Conservation (phyloP, 1,140 invertebrate species). For the Antheraea mylitta region DNA sequence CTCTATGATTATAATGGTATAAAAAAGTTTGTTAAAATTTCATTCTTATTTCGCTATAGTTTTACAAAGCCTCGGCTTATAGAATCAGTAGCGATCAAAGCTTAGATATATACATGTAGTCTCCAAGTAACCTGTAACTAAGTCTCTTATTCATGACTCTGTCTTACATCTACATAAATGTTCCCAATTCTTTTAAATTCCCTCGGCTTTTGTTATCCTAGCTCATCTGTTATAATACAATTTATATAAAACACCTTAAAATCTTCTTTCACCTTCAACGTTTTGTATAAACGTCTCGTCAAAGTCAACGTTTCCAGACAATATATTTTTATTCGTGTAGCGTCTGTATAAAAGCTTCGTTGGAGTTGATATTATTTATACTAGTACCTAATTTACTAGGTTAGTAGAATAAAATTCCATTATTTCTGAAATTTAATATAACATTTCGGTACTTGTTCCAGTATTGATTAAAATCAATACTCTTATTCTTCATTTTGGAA, state of each 20-base stretch:
- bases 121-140: background rate
- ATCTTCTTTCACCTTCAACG: background rate
- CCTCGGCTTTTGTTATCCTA: background rate
- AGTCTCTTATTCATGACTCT: background rate
- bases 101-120: background rate
- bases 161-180: background rate
- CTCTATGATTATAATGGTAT: too few relatives aligned
- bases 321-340: conserved; percentile 1
- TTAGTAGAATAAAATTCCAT: too few relatives aligned
- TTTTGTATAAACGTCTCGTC: background rate
- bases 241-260: background rate
- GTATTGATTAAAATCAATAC: too few relatives aligned
- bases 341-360: background rate
- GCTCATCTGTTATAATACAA: background rate
- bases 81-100: too few relatives aligned
- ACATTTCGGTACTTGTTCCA: too few relatives aligned
- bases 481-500: too few relatives aligned
- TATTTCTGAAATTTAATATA: too few relatives aligned
- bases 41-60: too few relatives aligned
- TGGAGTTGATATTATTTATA: background rate
- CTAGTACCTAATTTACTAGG: background rate
- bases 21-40: too few relatives aligned
- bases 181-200: background rate
- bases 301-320: background rate
- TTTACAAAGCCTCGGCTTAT: too few relatives aligned